phyloP scores from a whole-genome alignment of 1,140 invertebrate genomes.

The Saccostrea glomerata region DNA sequence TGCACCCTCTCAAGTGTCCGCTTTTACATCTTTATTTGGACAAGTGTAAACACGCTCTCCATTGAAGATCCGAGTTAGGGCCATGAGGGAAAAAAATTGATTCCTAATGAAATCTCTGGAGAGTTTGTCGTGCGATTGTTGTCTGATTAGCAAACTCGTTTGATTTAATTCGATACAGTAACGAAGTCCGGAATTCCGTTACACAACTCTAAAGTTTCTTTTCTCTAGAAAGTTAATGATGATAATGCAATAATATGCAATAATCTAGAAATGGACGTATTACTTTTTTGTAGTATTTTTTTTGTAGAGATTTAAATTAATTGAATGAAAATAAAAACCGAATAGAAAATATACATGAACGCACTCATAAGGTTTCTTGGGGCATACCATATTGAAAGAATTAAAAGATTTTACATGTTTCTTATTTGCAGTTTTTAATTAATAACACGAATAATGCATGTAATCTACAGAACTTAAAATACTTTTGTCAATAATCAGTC shows the following conservation, averaged over 20 bases:
- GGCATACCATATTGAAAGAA: background rate
- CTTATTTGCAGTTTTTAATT: slow-evolving; percentile 1
- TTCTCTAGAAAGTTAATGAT: background rate
- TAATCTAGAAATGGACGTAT: no score
- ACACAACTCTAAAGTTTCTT: background rate
- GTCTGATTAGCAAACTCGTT: slow-evolving; percentile 37
- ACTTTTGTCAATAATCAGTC: slow-evolving; percentile 37
- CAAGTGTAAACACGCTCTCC: slow-evolving; percentile 48
- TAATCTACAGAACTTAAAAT: slow-evolving; percentile 33
- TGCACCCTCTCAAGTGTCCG: slow-evolving; percentile 50
- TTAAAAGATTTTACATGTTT: background rate
- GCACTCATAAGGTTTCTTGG: background rate
- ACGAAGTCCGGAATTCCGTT: background rate
- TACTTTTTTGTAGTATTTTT: no score
- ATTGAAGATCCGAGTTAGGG: slow-evolving; percentile 40
- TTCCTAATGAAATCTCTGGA: slow-evolving; percentile 14
- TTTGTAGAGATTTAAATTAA: background rate
- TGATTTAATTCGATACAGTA: slow-evolving; percentile 18
- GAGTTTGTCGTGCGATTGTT: slow-evolving; percentile 22
- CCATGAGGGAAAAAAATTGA: slow-evolving; percentile 27
- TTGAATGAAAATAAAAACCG: background rate
- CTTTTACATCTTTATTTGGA: slow-evolving; percentile 44
- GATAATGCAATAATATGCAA: background rate
- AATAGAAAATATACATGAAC: background rate
- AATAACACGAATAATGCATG: background rate